These are phyloP conservation scores for Varanus salvator DNA, from an alignment of 2,113 vertebrate genomes.

Conservation along the genomic window DNA sequence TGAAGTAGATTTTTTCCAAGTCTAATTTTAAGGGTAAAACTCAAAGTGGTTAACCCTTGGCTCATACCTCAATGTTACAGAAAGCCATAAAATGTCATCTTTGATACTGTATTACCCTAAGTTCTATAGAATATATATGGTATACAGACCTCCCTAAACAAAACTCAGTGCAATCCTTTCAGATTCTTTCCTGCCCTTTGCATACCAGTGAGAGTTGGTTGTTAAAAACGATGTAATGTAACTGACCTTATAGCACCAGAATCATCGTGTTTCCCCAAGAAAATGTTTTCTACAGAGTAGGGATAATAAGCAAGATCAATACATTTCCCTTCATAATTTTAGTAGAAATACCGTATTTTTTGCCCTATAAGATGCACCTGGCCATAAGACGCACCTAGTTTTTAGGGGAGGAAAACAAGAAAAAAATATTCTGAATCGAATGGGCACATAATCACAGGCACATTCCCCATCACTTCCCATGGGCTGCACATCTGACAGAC, in stretches of 20 bases:
- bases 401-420: too few species aligned
- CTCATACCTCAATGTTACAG: slow-evolving; percentile 76
- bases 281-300: neutral
- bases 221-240: neutral
- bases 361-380: too few species aligned
- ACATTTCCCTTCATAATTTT: neutral
- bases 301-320: neutral
- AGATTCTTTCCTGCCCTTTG: neutral
- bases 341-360: too few species aligned
- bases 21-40: slow-evolving; percentile 76
- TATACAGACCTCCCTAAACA: neutral
- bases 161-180: neutral
- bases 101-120: slow-evolving; percentile 53
- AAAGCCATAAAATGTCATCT: slow-evolving; percentile 72
- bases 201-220: neutral
- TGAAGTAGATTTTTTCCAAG: slow-evolving; percentile 72
- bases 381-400: too few species aligned
- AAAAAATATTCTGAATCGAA: too few species aligned
- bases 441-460: too few species aligned
- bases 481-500: too few species aligned
- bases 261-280: neutral
- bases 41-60: slow-evolving; percentile 77
- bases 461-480: too few species aligned
- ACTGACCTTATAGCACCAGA: neutral
- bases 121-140: slow-evolving; percentile 37